Percentiles rank a stretch among this genome's conserved stretches.
These are phyloP conservation scores for Epinotia ramella DNA, from an alignment of 2,888 invertebrate genomes.

Conservation along the genomic window DNA sequence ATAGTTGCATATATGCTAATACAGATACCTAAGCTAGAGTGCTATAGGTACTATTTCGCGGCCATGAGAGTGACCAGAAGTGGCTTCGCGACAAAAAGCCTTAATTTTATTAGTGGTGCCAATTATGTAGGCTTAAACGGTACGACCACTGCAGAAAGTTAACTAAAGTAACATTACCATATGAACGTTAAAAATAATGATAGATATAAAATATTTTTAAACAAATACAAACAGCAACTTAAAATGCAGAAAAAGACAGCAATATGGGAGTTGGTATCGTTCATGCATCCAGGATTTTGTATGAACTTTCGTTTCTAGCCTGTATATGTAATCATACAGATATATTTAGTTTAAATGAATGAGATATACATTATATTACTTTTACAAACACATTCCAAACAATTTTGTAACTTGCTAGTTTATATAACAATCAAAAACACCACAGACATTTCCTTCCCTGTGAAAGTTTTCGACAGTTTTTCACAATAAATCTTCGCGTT, in stretches of 20 bases:
- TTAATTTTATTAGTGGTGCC: conserved; percentile 69
- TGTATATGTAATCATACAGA: neutral
- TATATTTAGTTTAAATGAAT: no score
- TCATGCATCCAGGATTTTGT: no score
- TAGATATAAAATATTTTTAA: no score
- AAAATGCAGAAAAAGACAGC: no score
- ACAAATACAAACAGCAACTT: no score
- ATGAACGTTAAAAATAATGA: no score
- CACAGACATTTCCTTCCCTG: conserved; percentile 3
- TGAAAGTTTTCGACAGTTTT: conserved; percentile 11
- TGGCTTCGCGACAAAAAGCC: no score
- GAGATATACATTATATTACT: neutral
- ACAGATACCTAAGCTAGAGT: no score
- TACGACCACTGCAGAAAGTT: neutral
- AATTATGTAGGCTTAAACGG: neutral
- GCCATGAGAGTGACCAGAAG: no score
- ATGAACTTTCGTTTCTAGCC: neutral
- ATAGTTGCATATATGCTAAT: no score
- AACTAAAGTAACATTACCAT: neutral
- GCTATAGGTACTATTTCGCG: no score
- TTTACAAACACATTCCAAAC: neutral
- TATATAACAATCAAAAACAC: neutral
- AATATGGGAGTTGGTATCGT: no score
- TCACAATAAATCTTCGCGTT: conserved; percentile 7
- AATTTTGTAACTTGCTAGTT: neutral